Evolutionary conservation across 2,888 invertebrate genomes (phyloP).

Genomic region (Mesorhabditis belari): DNA sequence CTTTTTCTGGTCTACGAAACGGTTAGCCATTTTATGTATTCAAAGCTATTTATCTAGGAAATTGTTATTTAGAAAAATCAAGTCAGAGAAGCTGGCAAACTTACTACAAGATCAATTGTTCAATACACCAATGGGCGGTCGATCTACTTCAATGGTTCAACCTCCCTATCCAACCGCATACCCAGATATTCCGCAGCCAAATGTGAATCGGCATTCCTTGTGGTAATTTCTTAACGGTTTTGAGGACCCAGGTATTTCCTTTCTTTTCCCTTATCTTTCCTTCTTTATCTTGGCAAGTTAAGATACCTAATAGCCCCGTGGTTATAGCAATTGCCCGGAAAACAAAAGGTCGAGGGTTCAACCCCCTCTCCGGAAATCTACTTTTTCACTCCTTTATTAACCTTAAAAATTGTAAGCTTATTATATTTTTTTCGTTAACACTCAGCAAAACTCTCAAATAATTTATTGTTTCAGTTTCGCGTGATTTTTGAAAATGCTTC

Average conservation of each 20-base stretch:
- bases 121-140: slow-evolving; percentile 5
- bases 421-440: too few species aligned
- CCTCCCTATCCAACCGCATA: not conserved
- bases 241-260: not conserved
- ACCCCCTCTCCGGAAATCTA: too few species aligned
- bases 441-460: too few species aligned
- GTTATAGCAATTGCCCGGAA: too few species aligned
- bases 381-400: too few species aligned
- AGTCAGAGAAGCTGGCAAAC: slow-evolving; percentile 81
- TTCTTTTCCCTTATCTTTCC: not conserved
- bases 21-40: not conserved
- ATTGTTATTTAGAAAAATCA: slow-evolving; percentile 66
- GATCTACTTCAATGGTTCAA: not conserved
- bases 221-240: not conserved
- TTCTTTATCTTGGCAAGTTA: too few species aligned
- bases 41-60: not conserved
- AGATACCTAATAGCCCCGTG: too few species aligned
- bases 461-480: too few species aligned
- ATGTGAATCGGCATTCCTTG: not conserved
- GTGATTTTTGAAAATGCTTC: too few species aligned
- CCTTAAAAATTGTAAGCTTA: too few species aligned
- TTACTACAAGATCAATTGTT: slow-evolving; percentile 52
- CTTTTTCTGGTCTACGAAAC: not conserved
- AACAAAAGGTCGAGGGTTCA: too few species aligned
- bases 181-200: not conserved